phyloP scores from a whole-genome alignment of 2,113 vertebrate genomes.

The Globicephala melas region DNA sequence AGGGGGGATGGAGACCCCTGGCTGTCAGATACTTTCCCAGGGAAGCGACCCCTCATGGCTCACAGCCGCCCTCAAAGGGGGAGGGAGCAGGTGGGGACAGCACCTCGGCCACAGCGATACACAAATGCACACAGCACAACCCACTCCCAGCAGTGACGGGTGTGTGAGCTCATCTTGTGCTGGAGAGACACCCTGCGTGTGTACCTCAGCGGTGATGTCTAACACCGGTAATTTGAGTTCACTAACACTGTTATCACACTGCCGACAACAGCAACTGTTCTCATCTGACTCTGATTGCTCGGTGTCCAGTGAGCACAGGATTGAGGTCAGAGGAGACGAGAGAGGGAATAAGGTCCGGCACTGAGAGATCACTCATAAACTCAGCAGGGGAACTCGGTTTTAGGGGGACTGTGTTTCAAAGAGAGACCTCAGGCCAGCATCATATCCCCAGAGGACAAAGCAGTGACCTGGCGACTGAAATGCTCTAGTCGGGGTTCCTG shows the following conservation, averaged over 20 bases:
- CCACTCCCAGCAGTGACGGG: background rate
- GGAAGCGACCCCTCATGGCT: background rate
- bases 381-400: background rate
- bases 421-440: background rate
- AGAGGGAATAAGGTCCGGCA: background rate
- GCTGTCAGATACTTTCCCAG: rapidly evolving
- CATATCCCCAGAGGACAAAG: background rate
- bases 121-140: background rate
- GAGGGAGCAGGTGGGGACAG: background rate
- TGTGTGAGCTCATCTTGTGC: background rate
- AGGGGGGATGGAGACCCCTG: background rate
- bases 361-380: background rate
- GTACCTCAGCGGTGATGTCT: background rate
- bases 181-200: background rate
- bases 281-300: background rate
- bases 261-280: background rate
- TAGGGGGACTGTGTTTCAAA: background rate
- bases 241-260: background rate
- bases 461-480: background rate
- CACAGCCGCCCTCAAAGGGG: background rate
- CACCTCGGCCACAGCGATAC: rapidly evolving
- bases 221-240: rapidly evolving
- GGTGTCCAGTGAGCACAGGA: background rate
- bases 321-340: background rate
- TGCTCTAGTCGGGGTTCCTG: background rate